phyloP scores from a whole-genome alignment of 2,797 vertebrate species.

The Megaceryle alcyon region DNA sequence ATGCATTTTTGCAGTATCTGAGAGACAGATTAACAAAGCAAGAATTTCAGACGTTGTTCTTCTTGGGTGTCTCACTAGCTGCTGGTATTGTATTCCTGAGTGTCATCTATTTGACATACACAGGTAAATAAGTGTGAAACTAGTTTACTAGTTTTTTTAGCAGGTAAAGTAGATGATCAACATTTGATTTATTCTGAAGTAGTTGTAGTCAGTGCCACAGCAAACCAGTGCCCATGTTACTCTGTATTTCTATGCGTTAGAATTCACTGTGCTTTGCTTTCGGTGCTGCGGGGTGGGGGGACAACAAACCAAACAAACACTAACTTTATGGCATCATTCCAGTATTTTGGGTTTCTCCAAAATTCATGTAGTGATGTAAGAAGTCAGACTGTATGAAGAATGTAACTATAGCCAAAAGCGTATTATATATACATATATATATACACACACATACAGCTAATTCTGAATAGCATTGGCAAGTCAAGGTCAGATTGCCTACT shows the following conservation, averaged over 20 bases:
- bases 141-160: neutral
- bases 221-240: neutral
- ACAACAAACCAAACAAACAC: too few relatives aligned
- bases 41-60: conserved; percentile 98
- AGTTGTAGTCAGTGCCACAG: neutral
- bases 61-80: conserved; percentile 94
- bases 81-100: conserved; percentile 95
- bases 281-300: neutral
- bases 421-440: neutral
- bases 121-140: conserved; percentile 82
- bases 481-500: neutral
- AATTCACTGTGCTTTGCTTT: neutral
- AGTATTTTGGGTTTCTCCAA: neutral
- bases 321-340: neutral
- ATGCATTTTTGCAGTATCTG: conserved; percentile 96
- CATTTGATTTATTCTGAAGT: neutral
- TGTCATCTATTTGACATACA: conserved; percentile 98
- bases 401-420: neutral
- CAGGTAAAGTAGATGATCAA: neutral
- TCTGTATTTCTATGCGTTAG: neutral
- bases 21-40: conserved; percentile 96
- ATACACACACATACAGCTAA: neutral
- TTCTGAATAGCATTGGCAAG: neutral
- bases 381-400: neutral
- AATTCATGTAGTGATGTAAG: neutral